Conservation (phyloP, 2,888 invertebrate genomes). For the Troides oblongomaculatus region DNA sequence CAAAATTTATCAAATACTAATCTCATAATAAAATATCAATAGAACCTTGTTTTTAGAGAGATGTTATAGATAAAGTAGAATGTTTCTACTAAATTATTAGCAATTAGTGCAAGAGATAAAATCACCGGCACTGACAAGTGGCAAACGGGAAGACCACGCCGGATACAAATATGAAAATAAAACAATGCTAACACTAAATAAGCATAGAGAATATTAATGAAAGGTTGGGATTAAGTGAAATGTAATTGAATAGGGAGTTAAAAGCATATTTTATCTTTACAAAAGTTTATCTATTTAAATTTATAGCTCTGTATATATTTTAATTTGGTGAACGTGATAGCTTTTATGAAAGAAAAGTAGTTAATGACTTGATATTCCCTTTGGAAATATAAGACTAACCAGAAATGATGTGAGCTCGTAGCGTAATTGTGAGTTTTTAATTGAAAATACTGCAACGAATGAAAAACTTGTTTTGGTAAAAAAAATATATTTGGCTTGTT, state of each 20-base stretch:
- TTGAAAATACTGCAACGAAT: no score
- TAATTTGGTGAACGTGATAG: no score
- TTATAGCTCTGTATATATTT: no score
- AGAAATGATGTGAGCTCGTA: no score
- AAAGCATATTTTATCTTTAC: conserved; percentile 52
- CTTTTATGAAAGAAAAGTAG: no score
- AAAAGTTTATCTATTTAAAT: neutral
- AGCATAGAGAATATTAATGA: conserved; percentile 73
- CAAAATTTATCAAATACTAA: neutral
- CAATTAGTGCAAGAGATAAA: conserved; percentile 74
- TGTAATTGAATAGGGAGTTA: conserved; percentile 66
- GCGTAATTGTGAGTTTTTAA: no score
- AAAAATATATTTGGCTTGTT: no score
- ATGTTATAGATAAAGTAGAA: conserved; percentile 36
- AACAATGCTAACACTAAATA: conserved; percentile 73
- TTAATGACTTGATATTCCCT: no score
- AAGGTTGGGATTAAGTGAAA: conserved; percentile 75
- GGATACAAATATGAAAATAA: conserved; percentile 71
- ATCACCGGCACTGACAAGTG: conserved; percentile 78
- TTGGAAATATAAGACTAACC: no score
- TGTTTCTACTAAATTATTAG: conserved; percentile 77
- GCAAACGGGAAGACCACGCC: conserved; percentile 75
- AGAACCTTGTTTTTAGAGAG: neutral
- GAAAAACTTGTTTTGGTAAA: no score
- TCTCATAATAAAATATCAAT: neutral